Base-by-base conservation (phyloP, 2,888 invertebrate species). In the Pheosia tremula region DNA sequence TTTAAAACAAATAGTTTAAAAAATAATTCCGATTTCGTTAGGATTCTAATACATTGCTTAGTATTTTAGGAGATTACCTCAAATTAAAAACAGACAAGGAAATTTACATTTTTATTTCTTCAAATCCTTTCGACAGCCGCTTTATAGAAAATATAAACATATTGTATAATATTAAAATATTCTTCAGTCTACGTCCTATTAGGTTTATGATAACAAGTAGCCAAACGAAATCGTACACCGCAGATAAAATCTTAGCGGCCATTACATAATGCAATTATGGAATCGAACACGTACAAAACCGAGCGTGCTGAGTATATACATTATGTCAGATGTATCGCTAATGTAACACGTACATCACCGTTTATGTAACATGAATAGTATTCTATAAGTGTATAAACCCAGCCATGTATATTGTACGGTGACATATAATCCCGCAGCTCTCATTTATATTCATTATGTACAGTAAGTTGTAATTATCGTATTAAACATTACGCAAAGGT, bases 401-500 rank as follows among this genome's bases (percentile, higher is more conserved):
- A 60, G 65, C 47, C 63, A 61, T 71, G 71, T 56, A 67, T 38
- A 4, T 9, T 36, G 24, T 58, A 58, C 59, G 57, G 58, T 49
- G 45, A 61, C 66, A 68, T 66, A 52, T 67, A 66, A 65, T 61
- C 67, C 56, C 56, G 56, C 63, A 58, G 64, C 65, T 77, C 79
- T 80, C 78, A 84, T 84, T 83, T 77, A 80, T 83, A 84, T 84
- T 82, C 83, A 83, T 83, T 80, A 81, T 80, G 78, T 76, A 77
- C 71, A 61, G 75, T 76, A 79, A 78, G 74, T 74, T 71, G 78
- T 81, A 83, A 84, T 84, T 84, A 84, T 82, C 83, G 78, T 81
- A 83, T 83, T 83, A 83, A 74, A 77, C 77, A 77, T 76, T 78
- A 74, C 72, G 77, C 75, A 77, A 75, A 72, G 79, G 75, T 77